Base-by-base conservation (phyloP, 2,797 vertebrate species). In the Lutjanus argentimaculatus region DNA sequence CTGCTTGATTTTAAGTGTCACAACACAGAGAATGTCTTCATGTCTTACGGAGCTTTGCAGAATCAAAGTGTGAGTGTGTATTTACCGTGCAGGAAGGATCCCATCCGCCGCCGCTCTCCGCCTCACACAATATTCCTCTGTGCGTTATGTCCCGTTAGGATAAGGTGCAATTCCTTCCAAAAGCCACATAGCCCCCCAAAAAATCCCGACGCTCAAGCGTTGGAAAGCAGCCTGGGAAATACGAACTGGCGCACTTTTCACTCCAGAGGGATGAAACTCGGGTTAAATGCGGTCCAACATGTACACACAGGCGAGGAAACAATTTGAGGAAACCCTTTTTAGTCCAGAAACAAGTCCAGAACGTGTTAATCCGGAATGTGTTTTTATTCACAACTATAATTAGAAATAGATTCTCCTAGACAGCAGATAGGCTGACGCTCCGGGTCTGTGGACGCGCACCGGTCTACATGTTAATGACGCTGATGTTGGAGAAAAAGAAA, bases 291-390 rank as follows among this genome's bases (percentile, higher is more conserved):
- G 88, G 88, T 87, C 86, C 85, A 89, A 84, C 78, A 79, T 75
- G 67, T 72, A 74, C 55, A 78, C 67, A 15, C 45, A 52, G 72
- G 65, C 75, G 89, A 67, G 83, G 90, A 93, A 87, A 94, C 67
- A 94, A 94, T 94, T 92, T 77, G 89, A 95, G 91, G 91, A 90
- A 93, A 93, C 63, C 93, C 95, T 92, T 94, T 94, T 94, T 92
- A 95, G 91, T 91, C 89, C 94, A 87, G 92, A 94, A 95, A 93
- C 93, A 96, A 95, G 96, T 95, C 86, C 95, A 92, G 30, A 36
- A 36, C 30, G 90, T 85, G 89, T 95, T 96, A 97, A 96, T 97
- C 97, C 97, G 96, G 91, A 82, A 84, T 83, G 30, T 62, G 67
- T 82, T 58, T 74, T 69, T 62, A 75, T 58, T 85, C 66, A 79